A percentile compares a stretch with the other conserved stretches of the same genome.
These are phyloP conservation scores for Nematostella vectensis DNA, from an alignment of 92 coral and sea anemone species.

Conservation along the genomic window DNA sequence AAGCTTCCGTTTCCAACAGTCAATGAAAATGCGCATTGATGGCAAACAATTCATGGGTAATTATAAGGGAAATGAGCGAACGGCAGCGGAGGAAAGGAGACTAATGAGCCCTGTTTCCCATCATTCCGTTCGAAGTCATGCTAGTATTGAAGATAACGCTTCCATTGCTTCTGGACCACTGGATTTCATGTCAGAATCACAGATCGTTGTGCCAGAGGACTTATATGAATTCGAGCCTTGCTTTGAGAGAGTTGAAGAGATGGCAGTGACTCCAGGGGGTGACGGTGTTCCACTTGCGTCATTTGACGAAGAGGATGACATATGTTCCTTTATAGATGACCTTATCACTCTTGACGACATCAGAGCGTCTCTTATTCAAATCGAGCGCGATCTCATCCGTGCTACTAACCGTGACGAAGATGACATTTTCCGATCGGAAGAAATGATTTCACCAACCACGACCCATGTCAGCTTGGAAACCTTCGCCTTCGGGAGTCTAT, in stretches of 20 bases:
- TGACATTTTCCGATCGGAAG: constrained; percentile 2
- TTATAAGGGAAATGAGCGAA: neutral
- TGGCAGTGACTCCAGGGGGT: neutral
- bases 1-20: neutral
- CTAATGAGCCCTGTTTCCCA: neutral
- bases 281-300: constrained; percentile 18
- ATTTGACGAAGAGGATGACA: constrained; percentile 32
- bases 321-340: constrained; percentile 10
- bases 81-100: neutral
- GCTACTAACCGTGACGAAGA: constrained; percentile 11
- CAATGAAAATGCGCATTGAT: neutral
- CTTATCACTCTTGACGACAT: constrained; percentile 18
- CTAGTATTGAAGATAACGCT: neutral
- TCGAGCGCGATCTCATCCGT: constrained; percentile 27
- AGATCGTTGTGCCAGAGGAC: neutral
- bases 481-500: constrained; percentile 8
- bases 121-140: neutral
- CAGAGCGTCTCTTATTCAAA: constrained; percentile 9
- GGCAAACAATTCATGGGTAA: constrained; percentile 5
- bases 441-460: neutral
- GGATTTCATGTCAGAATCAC: neutral
- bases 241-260: constrained; percentile 4
- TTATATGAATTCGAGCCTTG: constrained; percentile 8
- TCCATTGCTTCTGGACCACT: neutral
- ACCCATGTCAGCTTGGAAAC: constrained; percentile 14